Conservation (phyloP, 2,797 vertebrate species). For the Gallinago nigripennis region DNA sequence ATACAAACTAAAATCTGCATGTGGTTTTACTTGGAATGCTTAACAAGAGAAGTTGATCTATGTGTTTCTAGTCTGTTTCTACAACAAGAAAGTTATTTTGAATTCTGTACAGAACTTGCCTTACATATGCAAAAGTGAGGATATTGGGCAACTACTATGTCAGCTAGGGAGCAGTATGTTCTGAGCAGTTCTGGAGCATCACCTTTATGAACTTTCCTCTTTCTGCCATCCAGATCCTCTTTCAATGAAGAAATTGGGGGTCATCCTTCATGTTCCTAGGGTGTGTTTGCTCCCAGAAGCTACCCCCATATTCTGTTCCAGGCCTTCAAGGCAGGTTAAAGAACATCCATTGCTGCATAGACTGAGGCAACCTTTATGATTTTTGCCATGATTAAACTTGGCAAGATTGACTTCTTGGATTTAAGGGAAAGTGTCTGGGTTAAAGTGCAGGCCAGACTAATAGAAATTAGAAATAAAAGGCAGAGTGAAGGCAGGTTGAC, state of each 20-base stretch:
- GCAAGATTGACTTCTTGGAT: background rate
- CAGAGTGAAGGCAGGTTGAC: background rate
- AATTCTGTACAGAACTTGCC: background rate
- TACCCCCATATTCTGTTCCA: background rate
- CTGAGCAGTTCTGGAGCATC: background rate
- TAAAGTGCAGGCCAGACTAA: background rate
- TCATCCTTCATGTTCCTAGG: background rate
- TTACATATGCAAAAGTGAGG: background rate
- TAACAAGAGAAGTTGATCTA: background rate
- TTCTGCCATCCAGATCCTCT: background rate
- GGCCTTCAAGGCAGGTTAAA: background rate
- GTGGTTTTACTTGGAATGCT: constrained; percentile 21
- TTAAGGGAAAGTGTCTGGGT: background rate
- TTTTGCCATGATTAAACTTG: background rate
- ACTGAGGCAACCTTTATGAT: background rate
- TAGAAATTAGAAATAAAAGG: background rate
- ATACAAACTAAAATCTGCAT: background rate
- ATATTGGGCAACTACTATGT: background rate
- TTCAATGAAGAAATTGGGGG: background rate
- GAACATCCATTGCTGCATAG: background rate
- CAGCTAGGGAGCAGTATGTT: background rate
- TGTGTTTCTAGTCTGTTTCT: background rate
- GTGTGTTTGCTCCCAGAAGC: background rate
- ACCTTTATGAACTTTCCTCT: background rate
- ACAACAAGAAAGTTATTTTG: background rate